Percentiles rank a stretch among this genome's conserved stretches.
Conservation (phyloP, 1,140 invertebrate genomes). For the Forficula auricularia region DNA sequence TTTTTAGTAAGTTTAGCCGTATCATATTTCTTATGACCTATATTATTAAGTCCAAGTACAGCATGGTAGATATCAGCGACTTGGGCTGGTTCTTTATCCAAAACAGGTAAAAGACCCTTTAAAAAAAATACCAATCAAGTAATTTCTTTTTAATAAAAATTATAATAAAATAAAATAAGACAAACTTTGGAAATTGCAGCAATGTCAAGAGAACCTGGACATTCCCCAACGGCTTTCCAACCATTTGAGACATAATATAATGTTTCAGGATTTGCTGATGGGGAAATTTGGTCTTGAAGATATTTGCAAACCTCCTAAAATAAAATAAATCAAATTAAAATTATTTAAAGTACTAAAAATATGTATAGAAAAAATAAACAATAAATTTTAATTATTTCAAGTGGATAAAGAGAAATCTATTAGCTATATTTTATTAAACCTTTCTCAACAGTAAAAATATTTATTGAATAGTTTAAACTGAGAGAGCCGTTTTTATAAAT, state of each 20-base stretch:
- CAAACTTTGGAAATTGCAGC: constrained; percentile 22
- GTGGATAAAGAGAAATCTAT: too few relatives aligned
- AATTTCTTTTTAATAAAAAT: constrained; percentile 6
- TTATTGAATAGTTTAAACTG: too few relatives aligned
- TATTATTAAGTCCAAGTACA: constrained; percentile 21
- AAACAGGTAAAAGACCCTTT: constrained; percentile 23
- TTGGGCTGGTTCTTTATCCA: constrained; percentile 29
- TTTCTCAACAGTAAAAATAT: too few relatives aligned
- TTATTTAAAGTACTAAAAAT: background rate
- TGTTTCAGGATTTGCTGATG: constrained; percentile 27
- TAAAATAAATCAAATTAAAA: constrained; percentile 10
- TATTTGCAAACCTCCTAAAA: constrained; percentile 36
- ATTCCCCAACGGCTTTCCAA: constrained; percentile 30
- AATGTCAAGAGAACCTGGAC: constrained; percentile 22
- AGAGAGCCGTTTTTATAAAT: too few relatives aligned
- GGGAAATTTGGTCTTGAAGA: constrained; percentile 21
- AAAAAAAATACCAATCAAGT: constrained; percentile 12
- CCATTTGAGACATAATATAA: constrained; percentile 33
- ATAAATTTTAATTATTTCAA: too few relatives aligned
- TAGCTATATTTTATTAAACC: too few relatives aligned
- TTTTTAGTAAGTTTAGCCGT: constrained; percentile 39
- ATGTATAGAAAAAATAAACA: background rate
- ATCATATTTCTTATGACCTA: constrained; percentile 24
- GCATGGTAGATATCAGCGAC: constrained; percentile 30
- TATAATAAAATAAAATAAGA: constrained; percentile 5